Conservation (phyloP, 2,113 vertebrate genomes). For the Atrichornis clamosus region DNA sequence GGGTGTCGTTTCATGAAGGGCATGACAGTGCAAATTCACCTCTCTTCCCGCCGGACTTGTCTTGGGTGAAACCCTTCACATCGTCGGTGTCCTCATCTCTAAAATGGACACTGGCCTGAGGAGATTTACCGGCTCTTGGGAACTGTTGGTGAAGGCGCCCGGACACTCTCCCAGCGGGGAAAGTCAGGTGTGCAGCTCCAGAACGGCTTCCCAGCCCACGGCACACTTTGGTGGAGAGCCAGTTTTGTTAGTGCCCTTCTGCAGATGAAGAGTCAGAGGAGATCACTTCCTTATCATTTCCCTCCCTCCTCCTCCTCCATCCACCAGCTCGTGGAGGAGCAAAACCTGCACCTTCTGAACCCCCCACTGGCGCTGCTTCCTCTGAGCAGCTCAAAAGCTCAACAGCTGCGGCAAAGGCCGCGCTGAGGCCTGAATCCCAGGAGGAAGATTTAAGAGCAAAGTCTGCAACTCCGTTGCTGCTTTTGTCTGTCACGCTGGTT, state of each 20-base stretch:
- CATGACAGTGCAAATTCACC: neutral
- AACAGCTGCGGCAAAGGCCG: rapidly evolving
- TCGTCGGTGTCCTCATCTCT: neutral
- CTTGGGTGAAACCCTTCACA: neutral
- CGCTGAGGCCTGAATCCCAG: neutral
- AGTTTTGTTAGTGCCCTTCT: neutral
- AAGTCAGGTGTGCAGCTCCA: neutral
- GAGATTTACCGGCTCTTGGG: neutral
- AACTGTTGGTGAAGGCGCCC: neutral
- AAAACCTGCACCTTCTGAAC: neutral
- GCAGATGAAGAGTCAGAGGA: neutral
- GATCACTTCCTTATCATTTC: rapidly evolving
- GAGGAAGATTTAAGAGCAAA: neutral
- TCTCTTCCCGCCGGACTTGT: rapidly evolving
- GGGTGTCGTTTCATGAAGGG: neutral
- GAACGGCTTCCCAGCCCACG: rapidly evolving
- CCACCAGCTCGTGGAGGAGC: neutral
- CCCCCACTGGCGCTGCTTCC: neutral
- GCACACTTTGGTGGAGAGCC: neutral
- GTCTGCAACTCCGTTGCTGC: neutral
- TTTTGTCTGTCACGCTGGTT: rapidly evolving
- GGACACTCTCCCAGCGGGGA: neutral
- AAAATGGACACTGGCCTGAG: neutral
- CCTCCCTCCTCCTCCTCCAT: neutral
- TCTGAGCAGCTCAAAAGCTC: neutral